A percentile compares a stretch with the other conserved stretches of the same genome.
Evolutionary conservation across 2,797 vertebrate genomes (phyloP).

Genomic region (Cyprinella venusta): DNA sequence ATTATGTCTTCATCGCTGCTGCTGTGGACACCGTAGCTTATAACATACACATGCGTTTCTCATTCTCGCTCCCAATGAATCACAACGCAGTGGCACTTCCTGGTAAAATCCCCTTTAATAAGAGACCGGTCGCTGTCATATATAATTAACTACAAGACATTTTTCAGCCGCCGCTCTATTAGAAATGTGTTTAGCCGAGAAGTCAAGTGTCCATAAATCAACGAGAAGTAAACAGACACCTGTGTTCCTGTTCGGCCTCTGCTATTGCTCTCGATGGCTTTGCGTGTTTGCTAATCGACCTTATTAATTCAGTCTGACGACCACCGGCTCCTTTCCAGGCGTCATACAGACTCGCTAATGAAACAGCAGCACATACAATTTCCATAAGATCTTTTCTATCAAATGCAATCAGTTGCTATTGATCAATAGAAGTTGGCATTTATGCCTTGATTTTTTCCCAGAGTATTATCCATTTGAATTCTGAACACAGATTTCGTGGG

Average conservation of each 20-base stretch:
- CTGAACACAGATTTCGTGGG: neutral
- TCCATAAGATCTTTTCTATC: neutral
- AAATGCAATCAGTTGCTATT: neutral
- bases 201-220: conserved; percentile 43
- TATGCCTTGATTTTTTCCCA: neutral
- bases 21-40: neutral
- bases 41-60: neutral
- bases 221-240: conserved; percentile 22
- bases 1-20: neutral
- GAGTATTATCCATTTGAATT: neutral
- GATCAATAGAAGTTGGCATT: neutral
- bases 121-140: conserved; percentile 33
- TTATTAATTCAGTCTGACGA: neutral
- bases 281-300: conserved; percentile 17
- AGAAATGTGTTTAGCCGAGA: conserved; percentile 28
- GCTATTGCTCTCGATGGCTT: neutral
- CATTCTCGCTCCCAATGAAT: neutral
- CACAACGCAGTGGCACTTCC: conserved; percentile 28
- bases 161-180: conserved; percentile 28
- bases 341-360: neutral
- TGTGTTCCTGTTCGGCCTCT: neutral
- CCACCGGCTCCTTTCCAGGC: neutral
- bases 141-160: conserved; percentile 37
- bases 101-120: conserved; percentile 37
- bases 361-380: neutral